Conservation (phyloP, 2,113 vertebrate genomes). For the Eudyptes chrysolophus region DNA sequence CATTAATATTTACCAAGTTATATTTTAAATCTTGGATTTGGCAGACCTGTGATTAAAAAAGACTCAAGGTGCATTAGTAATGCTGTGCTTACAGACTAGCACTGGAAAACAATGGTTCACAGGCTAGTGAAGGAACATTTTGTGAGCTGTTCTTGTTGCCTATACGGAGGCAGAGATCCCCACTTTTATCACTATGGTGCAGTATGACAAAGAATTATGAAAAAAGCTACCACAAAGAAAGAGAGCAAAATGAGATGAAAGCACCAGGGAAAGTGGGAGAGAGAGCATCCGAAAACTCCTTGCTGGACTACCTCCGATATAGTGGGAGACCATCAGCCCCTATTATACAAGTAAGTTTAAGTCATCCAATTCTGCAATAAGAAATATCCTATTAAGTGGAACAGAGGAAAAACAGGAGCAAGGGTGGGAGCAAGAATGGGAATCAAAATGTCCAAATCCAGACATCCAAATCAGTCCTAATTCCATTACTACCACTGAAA, state of each 20-base stretch:
- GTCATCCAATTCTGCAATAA: neutral
- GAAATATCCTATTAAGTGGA: neutral
- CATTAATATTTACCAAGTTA: neutral
- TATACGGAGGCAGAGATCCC: neutral
- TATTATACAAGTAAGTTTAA: neutral
- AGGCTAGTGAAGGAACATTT: neutral
- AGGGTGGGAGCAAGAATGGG: neutral
- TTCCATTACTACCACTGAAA: neutral
- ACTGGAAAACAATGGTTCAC: neutral
- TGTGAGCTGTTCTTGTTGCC: neutral
- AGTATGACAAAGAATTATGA: neutral
- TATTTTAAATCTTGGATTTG: neutral
- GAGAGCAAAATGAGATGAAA: neutral
- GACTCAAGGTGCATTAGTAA: neutral
- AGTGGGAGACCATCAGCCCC: neutral
- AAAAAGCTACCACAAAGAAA: neutral
- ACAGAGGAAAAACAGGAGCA: neutral
- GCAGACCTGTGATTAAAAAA: neutral
- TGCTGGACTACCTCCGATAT: neutral
- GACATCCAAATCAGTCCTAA: neutral
- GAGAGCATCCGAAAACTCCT: neutral
- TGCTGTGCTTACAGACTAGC: neutral
- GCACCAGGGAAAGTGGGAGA: neutral
- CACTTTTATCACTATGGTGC: neutral
- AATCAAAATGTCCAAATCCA: neutral